Evolutionary conservation across 2,113 vertebrate species (phyloP).

Genomic region (Chrysemys picta): DNA sequence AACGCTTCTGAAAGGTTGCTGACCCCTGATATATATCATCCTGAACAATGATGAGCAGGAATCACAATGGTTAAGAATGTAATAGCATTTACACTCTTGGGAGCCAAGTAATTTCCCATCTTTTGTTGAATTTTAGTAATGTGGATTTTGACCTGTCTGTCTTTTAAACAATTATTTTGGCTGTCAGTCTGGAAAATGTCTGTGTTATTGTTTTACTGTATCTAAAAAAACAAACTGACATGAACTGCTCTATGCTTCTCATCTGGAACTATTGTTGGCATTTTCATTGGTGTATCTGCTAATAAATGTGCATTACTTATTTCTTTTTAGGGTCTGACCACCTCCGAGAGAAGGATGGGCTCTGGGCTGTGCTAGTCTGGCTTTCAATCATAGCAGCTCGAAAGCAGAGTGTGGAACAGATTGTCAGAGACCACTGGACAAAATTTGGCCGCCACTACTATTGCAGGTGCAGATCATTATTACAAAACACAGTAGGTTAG

Average conservation of each 20-base stretch:
- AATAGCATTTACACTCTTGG: background rate
- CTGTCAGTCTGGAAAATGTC: fast-evolving
- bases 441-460: constrained; percentile 96
- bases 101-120: background rate
- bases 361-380: constrained; percentile 97
- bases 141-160: background rate
- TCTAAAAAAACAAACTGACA: background rate
- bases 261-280: background rate
- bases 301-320: constrained; percentile 12
- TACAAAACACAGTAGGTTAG: fast-evolving
- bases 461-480: constrained; percentile 88
- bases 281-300: background rate
- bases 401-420: constrained; percentile 93
- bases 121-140: background rate
- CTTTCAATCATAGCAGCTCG: constrained; percentile 92
- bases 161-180: background rate
- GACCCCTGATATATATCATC: background rate
- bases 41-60: background rate
- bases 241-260: background rate
- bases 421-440: constrained; percentile 95
- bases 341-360: constrained; percentile 96
- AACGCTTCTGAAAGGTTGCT: no score
- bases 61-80: background rate
- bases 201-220: background rate
- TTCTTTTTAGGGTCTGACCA: constrained; percentile 91